Evolutionary conservation across 2,888 invertebrate genomes (phyloP).

Genomic region (Synergus laeviventris): DNA sequence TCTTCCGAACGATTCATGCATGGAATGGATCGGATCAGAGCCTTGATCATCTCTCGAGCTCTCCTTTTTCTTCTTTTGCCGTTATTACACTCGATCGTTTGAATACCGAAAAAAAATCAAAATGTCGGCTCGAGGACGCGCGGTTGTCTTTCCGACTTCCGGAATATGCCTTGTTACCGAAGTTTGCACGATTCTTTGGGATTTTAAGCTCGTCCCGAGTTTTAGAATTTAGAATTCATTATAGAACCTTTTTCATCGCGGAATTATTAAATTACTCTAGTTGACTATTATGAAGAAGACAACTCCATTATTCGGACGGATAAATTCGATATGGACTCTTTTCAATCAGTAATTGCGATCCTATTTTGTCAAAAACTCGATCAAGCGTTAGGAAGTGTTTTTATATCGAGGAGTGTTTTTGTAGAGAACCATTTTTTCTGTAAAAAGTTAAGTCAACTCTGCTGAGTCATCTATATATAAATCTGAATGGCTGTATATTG

Average conservation of each 20-base stretch:
- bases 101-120: slow-evolving; percentile 22
- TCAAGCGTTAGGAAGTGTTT: neutral
- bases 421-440: slow-evolving; percentile 26
- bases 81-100: slow-evolving; percentile 25
- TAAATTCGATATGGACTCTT: slow-evolving; percentile 20
- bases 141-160: slow-evolving; percentile 19
- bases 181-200: too few species aligned
- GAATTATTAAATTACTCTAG: neutral
- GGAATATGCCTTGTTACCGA: slow-evolving; percentile 8
- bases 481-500: neutral
- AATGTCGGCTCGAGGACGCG: slow-evolving; percentile 25
- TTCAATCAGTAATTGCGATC: slow-evolving; percentile 14
- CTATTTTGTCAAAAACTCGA: slow-evolving; percentile 36
- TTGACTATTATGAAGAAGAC: slow-evolving; percentile 10
- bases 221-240: too few species aligned
- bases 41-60: slow-evolving; percentile 47
- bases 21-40: slow-evolving; percentile 48
- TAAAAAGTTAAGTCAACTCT: neutral
- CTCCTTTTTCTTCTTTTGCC: slow-evolving; percentile 5
- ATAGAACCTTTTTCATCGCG: neutral
- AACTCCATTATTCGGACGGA: slow-evolving; percentile 16
- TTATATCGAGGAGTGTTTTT: neutral
- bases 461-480: slow-evolving; percentile 15
- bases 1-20: slow-evolving; percentile 59
- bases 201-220: too few species aligned